Evolutionary conservation across 2,888 invertebrate genomes (phyloP).

Genomic region (Theretra japonica): DNA sequence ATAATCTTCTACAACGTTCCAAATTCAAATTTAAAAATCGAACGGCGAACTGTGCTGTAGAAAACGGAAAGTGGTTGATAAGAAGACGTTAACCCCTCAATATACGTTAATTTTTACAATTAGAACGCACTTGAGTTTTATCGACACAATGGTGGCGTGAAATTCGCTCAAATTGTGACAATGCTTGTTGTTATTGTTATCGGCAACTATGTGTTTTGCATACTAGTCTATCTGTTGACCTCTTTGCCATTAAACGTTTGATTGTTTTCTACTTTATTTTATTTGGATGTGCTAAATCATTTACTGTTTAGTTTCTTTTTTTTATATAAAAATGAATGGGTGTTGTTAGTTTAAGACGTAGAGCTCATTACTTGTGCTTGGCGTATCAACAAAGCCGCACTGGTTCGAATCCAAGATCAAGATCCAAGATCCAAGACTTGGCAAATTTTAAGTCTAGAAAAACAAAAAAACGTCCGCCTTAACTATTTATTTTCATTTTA

Average conservation of each 20-base stretch:
- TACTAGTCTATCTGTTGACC: conserved; percentile 10
- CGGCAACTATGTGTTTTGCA: not conserved
- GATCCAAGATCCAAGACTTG: too few relatives aligned
- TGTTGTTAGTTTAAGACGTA: too few relatives aligned
- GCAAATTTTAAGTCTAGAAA: too few relatives aligned
- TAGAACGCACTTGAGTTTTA: not conserved
- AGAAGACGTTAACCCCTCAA: conserved; percentile 17
- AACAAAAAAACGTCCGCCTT: too few relatives aligned
- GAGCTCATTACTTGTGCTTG: too few relatives aligned
- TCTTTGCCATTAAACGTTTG: not conserved
- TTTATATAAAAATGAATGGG: too few relatives aligned
- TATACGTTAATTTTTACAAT: not conserved
- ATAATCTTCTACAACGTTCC: not conserved
- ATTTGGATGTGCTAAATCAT: not conserved
- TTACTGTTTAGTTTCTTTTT: not conserved
- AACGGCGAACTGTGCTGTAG: not conserved
- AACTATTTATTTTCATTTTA: too few relatives aligned
- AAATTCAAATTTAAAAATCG: conserved; percentile 2
- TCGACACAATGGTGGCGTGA: not conserved
- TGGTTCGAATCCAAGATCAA: too few relatives aligned
- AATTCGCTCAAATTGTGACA: not conserved
- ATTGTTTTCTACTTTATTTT: not conserved
- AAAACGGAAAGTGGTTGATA: conserved; percentile 18
- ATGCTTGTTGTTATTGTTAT: not conserved
- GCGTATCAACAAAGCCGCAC: too few relatives aligned